Base-by-base conservation (phyloP, 2,113 vertebrate genomes). In the Osmerus eperlanus region DNA sequence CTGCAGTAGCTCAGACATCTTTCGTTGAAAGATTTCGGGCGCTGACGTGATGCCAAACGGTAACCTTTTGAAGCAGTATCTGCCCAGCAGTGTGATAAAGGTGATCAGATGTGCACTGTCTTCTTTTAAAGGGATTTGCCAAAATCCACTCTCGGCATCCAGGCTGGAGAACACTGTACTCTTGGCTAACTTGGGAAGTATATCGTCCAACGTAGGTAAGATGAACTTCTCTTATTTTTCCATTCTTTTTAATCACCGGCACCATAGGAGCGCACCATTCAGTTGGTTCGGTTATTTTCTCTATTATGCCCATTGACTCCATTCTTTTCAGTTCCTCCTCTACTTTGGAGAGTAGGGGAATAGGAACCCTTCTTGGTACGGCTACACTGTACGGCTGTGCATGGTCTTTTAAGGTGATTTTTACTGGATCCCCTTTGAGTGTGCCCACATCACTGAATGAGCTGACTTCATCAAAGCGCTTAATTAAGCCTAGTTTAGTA, bases 101-200 rank as follows among this genome's bases (percentile, higher is more conserved):
- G 64, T 72, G 4, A 47, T 72, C 16, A 68, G 64, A 25, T 54
- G 71, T 5, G 64, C 41, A 19, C 53, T 68, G 51, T 56, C 52
- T 9, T 13, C 4, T 12, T 66, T 54, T 4, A 70, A 14, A 32
- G 70, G 74, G 14, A 70, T 72, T 32, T 79, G 68, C 69, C 73
- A 72, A 16, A 76, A 79, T 21, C 65, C 70, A 3, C 58, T 64
- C 8, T 65, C 29, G 2, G 70, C 53, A 41, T 73, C 74, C 7
- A 75, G 59, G 28, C 51, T 54, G 11, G 60, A 79, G 58, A 68
- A 72, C 13, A 79, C 4, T 28, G 23, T 23, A 23, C 23, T 23
- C 23, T 23, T 23, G 25, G 25, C 25, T 28, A 28, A 28, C 25
- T 3, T 28, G 25, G 25, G 25, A 28, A 28, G 25, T 28, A 28